Conservation (phyloP, 2,113 vertebrate species). For the Echinops telfairi region DNA sequence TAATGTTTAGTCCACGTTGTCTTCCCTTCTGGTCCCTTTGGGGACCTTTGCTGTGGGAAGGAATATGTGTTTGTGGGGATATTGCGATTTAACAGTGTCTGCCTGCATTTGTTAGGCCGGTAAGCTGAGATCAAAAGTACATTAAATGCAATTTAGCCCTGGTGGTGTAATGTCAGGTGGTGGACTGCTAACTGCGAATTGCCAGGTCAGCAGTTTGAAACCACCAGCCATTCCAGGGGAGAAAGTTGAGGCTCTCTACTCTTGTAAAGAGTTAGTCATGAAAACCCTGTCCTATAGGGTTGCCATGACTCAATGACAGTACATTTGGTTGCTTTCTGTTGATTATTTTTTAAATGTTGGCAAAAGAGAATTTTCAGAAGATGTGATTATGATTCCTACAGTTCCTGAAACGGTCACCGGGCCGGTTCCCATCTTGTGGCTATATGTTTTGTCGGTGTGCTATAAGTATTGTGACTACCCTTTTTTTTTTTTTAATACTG, state of each 20-base stretch:
- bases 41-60: slow-evolving; percentile 54
- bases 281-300: no score
- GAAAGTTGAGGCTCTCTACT: no score
- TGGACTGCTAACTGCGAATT: no score
- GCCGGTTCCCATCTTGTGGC: neutral
- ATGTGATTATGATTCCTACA: neutral
- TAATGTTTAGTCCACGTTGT: slow-evolving; percentile 72
- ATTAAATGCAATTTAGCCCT: neutral
- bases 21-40: slow-evolving; percentile 1
- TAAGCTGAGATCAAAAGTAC: neutral
- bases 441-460: neutral
- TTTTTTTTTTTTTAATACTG: neutral
- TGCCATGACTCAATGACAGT: no score
- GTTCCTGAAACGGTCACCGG: neutral
- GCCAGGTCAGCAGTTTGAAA: no score
- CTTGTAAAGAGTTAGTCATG: no score
- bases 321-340: no score
- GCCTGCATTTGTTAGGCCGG: neutral
- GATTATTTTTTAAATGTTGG: neutral
- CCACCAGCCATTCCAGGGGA: no score
- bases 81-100: neutral
- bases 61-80: slow-evolving; percentile 46
- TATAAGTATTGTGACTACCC: neutral
- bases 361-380: slow-evolving; percentile 13
- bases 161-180: no score